Base-by-base conservation (phyloP, 2,888 invertebrate species). In the Gryllus longicercus region DNA sequence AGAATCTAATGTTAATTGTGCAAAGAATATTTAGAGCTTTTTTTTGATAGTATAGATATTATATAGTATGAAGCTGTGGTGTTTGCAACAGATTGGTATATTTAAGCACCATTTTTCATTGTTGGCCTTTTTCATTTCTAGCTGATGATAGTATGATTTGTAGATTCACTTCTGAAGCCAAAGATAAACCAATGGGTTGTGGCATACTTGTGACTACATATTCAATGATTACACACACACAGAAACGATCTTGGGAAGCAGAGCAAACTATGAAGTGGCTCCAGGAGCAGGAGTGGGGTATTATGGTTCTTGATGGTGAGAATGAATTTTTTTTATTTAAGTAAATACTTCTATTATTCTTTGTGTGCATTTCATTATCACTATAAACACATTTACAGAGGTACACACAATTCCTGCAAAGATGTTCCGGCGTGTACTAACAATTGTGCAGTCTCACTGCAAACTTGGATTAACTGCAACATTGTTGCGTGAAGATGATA, bases 221-320 rank as follows among this genome's bases (percentile, higher is more conserved):
- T 88, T 98, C 98, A 0, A 99, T 99, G 99, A 98, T 99, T 82
- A 98, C 99, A 0, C 99, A 99, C 87, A 96, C 97, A 0, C 98
- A 98, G 86, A 96, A 98, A 84, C 91, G 99, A 82, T 97, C 98
- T 8, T 99, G 97, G 95, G 98, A 98, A 88, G 99, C 99, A 0
- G 99, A 99, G 86, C 96, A 98, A 89, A 98, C 99, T 3, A 99
- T 99, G 99, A 95, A 96, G 86, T 99, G 98, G 98, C 90, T 99
- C 81, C 96, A 98, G 85, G 96, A 96, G 84, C 98, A 99, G 87
- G 99, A 99, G 90, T 99, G 99, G 99, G 99, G 99, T 79, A 94
- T 99, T 77, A 95, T 99, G 91, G 94, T 99, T 75, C 89, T 99
- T 16, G 99, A 99, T 88, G 92, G 89, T 89, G 83, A 82, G 84